Conservation (phyloP, 2,113 vertebrate genomes). For the Gambusia holbrooki region DNA sequence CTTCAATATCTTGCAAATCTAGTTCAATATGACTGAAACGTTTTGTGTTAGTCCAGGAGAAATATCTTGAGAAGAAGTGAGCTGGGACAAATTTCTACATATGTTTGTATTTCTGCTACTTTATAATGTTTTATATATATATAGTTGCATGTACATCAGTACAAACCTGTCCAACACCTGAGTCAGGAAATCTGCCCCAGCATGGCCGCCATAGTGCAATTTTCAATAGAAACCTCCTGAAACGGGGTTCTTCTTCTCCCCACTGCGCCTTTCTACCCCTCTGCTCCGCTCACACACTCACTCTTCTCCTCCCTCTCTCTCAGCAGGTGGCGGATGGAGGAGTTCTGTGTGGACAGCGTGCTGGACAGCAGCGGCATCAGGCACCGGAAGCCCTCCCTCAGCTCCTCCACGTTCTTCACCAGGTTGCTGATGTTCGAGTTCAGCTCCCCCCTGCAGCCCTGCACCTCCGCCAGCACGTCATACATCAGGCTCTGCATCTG, state of each 20-base stretch:
- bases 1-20: neutral
- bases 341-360: constrained; percentile 77
- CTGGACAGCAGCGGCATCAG: constrained; percentile 77
- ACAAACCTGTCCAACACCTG: neutral
- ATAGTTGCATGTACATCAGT: neutral
- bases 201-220: neutral
- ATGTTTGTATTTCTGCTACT: constrained; percentile 18
- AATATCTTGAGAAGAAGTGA: neutral
- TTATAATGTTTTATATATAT: neutral
- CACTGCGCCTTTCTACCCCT: constrained; percentile 65
- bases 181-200: neutral
- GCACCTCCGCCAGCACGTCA: constrained; percentile 86
- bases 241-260: constrained; percentile 39
- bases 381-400: constrained; percentile 74
- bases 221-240: neutral
- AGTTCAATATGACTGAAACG: neutral
- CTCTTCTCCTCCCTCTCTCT: constrained; percentile 68
- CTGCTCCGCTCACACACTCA: constrained; percentile 15
- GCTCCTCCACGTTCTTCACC: constrained; percentile 76
- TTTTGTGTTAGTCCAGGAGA: neutral
- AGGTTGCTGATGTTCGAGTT: constrained; percentile 82
- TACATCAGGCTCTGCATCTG: constrained; percentile 88
- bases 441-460: constrained; percentile 86
- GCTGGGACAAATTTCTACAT: constrained; percentile 1
- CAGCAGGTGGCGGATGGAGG: constrained; percentile 76